These are phyloP conservation scores for Halcyon badia DNA, from an alignment of 2,797 vertebrate genomes.

Conservation along the genomic window DNA sequence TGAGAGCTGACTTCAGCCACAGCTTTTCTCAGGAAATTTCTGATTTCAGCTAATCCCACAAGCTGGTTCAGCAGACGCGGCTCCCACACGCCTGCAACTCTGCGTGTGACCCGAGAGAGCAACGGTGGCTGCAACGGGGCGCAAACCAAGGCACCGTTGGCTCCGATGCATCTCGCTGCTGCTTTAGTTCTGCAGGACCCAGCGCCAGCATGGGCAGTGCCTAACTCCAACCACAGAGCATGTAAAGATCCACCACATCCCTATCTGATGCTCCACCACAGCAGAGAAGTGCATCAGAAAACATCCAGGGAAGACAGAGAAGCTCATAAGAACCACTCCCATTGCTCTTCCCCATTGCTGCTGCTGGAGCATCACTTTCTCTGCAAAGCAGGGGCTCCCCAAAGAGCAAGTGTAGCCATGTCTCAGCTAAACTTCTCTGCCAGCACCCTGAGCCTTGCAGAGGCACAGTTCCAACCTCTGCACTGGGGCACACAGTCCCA, in stretches of 20 bases:
- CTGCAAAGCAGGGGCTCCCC: not conserved
- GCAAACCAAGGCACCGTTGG: not conserved
- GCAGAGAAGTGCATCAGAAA: not conserved
- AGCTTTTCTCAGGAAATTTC: not conserved
- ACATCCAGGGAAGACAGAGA: not conserved
- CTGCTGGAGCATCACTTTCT: not conserved
- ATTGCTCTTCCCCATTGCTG: not conserved
- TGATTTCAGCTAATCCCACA: not conserved
- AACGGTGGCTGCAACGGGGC: not conserved
- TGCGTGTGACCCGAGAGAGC: not conserved
- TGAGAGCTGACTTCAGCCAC: constrained; percentile 24
- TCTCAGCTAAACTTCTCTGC: not conserved
- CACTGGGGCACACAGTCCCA: not conserved
- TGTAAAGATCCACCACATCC: not conserved
- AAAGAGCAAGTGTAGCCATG: not conserved
- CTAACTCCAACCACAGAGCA: not conserved
- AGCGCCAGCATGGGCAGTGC: not conserved
- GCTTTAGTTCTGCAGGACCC: not conserved
- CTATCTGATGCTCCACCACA: not conserved
- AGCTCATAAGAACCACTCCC: not conserved
- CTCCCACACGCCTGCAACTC: not conserved
- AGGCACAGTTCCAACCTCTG: constrained; percentile 13
- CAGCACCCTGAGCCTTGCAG: not conserved
- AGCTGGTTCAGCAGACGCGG: fast-evolving
- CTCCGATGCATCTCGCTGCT: not conserved